These are phyloP conservation scores for Lasiurus borealis DNA, from an alignment of 2,113 vertebrate species.

Conservation along the genomic window DNA sequence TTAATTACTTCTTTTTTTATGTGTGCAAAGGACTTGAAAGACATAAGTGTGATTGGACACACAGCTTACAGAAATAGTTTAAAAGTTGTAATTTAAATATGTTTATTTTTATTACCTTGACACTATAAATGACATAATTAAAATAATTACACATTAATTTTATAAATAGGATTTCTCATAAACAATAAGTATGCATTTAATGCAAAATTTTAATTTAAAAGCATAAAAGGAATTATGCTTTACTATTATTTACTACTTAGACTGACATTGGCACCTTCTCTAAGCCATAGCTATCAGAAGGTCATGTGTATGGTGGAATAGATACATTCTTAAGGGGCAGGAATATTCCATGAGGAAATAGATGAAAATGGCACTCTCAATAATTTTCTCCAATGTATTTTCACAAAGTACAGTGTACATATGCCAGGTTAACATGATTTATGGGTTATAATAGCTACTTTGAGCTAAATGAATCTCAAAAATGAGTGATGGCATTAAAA, in stretches of 20 bases:
- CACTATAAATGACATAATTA: neutral
- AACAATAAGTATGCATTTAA: neutral
- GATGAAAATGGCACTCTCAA: neutral
- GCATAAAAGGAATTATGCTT: neutral
- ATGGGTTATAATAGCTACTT: neutral
- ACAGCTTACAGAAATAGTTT: neutral
- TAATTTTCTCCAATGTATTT: neutral
- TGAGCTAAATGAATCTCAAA: neutral
- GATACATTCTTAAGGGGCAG: neutral
- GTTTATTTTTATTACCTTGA: neutral
- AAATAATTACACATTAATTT: neutral
- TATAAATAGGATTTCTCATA: neutral
- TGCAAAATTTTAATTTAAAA: neutral
- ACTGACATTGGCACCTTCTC: neutral
- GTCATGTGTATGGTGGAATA: neutral
- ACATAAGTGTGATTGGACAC: neutral
- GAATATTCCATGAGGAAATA: neutral
- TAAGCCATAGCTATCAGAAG: neutral
- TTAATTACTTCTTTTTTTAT: constrained; percentile 23
- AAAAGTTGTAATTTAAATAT: neutral
- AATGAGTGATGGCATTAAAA: constrained; percentile 20
- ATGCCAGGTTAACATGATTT: neutral
- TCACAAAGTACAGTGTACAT: neutral
- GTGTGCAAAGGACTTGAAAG: neutral
- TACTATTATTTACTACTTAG: neutral